Evolutionary conservation across 2,113 vertebrate genomes (phyloP).

Genomic region (Elgaria multicarinata): DNA sequence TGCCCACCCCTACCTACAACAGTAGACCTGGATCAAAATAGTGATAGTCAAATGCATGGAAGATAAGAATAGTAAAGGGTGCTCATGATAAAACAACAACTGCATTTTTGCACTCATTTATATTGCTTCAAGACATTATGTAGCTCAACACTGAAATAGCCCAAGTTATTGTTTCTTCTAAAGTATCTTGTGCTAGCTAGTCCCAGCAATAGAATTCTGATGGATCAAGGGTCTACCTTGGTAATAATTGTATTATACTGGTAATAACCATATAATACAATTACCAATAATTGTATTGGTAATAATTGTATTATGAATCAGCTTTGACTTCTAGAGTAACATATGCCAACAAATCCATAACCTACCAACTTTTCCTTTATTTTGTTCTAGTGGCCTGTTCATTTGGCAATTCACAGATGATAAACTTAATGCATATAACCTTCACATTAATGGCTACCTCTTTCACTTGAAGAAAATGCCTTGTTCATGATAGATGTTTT

Average conservation of each 20-base stretch:
- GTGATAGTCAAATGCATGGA: not conserved
- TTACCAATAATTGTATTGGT: no score
- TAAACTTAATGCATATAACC: no score
- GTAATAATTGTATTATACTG: not conserved
- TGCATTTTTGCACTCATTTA: not conserved
- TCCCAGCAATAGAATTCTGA: not conserved
- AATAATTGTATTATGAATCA: not conserved
- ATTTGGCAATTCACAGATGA: no score
- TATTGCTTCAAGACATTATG: not conserved
- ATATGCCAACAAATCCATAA: not conserved
- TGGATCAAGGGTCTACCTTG: no score
- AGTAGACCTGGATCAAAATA: not conserved
- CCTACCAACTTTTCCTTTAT: not conserved
- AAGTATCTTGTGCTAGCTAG: not conserved
- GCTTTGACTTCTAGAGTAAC: not conserved
- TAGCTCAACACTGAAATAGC: not conserved
- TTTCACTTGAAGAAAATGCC: not conserved
- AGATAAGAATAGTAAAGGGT: not conserved
- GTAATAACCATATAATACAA: no score
- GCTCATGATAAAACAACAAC: not conserved
- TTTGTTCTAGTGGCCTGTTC: not conserved
- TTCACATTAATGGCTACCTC: not conserved
- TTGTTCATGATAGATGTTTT: not conserved
- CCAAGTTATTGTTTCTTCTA: not conserved
- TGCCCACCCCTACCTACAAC: not conserved